Base-by-base conservation (phyloP, 92 coral and sea anemone species). In the Pocillopora meandrina region DNA sequence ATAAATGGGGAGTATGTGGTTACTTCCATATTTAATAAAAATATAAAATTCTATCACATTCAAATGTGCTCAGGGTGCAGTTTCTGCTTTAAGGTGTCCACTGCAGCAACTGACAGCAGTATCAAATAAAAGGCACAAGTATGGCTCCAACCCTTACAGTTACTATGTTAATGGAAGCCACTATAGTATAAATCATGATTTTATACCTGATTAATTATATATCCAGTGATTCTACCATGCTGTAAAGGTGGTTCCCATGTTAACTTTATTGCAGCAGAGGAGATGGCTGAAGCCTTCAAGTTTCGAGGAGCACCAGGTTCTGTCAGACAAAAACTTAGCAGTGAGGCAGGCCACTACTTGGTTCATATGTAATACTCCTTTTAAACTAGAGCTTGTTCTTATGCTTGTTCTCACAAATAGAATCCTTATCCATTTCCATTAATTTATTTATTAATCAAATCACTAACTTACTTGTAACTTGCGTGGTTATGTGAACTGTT, bases 171-270 rank as follows among this genome's bases (percentile, higher is more conserved):
- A 26, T 26, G 26, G 26, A 26, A 26, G 26, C 26, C 26, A 26
- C 26, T 26, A 26, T 26, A 26, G 26, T 33, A 15, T n/a, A 33
- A 9, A 58, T 61, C 11, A 36, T 31, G 17, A 26, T n/a, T 14
- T 21, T 72, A 35, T 47, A 93, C 97, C 93, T 93, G 93, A 52
- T 89, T 83, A 15, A 93, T 34, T 65, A 15, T 65, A 71, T 86
- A 93, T 14, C 26, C 62, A 12, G 76, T 36, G 10, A 71, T 55
- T 10, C 88, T 86, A 60, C 57, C 64, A n/a, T 59, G 19, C 19
- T 60, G 23, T n/a, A 23, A 26, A 15, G 92, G 90, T 6, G 89
- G 75, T 0, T 86, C 75, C 97, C 97, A 93, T 1, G 56, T 61
- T 3, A 93, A 74, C 8, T 1, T 63, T 52, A 88, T 86, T n/a